Base-by-base conservation (phyloP, 2,113 vertebrate species). In the Alligator sinensis region DNA sequence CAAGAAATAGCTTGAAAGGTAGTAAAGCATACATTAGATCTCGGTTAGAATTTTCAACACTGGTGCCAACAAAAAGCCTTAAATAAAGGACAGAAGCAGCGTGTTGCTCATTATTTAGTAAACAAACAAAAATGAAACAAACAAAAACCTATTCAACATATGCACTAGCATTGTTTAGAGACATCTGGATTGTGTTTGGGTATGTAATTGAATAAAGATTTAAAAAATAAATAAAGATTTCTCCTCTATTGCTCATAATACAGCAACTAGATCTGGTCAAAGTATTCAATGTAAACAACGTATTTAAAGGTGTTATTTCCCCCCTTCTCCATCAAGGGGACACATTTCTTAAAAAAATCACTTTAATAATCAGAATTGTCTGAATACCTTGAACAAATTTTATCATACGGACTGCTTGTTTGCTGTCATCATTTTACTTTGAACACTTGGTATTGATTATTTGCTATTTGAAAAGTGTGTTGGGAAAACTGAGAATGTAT, bases 141-240 rank as follows among this genome's bases (percentile, higher is more conserved):
- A 76, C 5, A 82, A 91, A 47, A 72, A 72, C 13, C 5, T 47
- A 79, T 83, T 91, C 27, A 87, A 66, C n/a, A 83, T 87, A 90
- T 34, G 58, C 30, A 77, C 19, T 62, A 85, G 14, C 57, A 55
- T 64, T 81, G n/a, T 85, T 24, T 24, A 68, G 86, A 96, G 88
- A 89, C 77, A 90, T 92, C 88, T 96, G 91, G 74, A 84, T 85
- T 90, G 57, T 87, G 47, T 88, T 85, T 91, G 22, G 14, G 91
- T 81, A 83, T 55, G 25, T 90, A 95, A 94, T 77, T 90, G 58
- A 92, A 89, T 79, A 85, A 93, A 76, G 38, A 81, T 94, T 94
- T 94, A 18, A 91, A 93, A 87, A 58, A 80, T 61, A 92, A 87
- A 80, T 38, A 89, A 81, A 84, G 2, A 61, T 84, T 47, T 57